These are phyloP conservation scores for Chloropsis cyanopogon DNA, from an alignment of 2,113 vertebrate genomes.

Conservation along the genomic window DNA sequence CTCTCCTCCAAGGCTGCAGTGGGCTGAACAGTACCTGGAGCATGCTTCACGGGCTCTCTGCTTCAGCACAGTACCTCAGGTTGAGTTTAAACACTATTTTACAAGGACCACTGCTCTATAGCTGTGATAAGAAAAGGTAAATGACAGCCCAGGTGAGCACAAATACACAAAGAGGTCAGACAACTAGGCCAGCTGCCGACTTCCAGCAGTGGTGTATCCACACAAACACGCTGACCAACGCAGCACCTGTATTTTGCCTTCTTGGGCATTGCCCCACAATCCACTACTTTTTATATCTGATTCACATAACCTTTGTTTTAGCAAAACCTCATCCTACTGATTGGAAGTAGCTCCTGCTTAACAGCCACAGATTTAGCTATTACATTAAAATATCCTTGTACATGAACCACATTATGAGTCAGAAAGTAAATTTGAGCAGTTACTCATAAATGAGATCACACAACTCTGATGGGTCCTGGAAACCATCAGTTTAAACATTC, in stretches of 20 bases:
- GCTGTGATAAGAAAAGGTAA: not conserved
- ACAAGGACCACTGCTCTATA: not conserved
- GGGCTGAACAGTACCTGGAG: not conserved
- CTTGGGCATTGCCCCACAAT: not conserved
- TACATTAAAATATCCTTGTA: slow-evolving; percentile 15
- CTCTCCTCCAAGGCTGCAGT: not conserved
- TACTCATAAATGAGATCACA: slow-evolving; percentile 10
- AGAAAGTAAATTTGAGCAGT: slow-evolving; percentile 25
- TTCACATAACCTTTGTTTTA: not conserved
- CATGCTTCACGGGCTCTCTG: not conserved
- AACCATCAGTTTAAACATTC: not conserved
- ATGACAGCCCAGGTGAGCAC: not conserved
- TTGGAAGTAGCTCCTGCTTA: slow-evolving; percentile 11
- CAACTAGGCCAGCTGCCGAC: not conserved
- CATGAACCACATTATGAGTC: slow-evolving; percentile 30
- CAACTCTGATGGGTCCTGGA: not conserved
- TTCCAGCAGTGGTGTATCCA: not conserved
- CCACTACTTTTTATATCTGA: not conserved
- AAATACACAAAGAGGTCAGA: not conserved
- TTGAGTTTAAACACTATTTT: not conserved
- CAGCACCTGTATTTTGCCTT: not conserved
- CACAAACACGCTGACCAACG: not conserved
- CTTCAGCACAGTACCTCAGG: not conserved
- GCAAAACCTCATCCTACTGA: slow-evolving; percentile 19
- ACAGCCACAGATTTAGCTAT: slow-evolving; percentile 4